Evolutionary conservation across 2,888 invertebrate genomes (phyloP), one percentile per base, ranked within the genome.

Genomic region (Hofmannophila pseudospretella): DNA sequence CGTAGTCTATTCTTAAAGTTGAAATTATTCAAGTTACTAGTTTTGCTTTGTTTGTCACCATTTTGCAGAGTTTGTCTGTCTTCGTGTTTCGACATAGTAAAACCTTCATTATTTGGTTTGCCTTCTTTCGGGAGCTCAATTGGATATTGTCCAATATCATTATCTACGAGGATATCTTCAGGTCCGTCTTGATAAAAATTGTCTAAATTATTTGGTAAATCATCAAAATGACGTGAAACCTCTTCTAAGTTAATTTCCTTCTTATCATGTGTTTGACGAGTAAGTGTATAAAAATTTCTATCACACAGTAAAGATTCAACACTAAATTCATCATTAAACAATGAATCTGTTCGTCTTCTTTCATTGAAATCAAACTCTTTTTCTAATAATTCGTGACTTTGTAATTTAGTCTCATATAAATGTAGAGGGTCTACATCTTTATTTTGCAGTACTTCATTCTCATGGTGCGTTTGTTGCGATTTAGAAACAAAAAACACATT

Each of bases 1-100:
- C 71, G 64, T n/a, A 65, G 66, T 51, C 90, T 73, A 47, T 70
- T 70, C 33, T 62, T 71, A 7, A 90, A 55, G 42, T 67, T 54
- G 52, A 80, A 88, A 58, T 49, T 38, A 35, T 59, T 54, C 0
- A 40, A 38, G 22, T 54, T 43, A 10, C 41, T 36, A 8, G 33
- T 36, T 30, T 25, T 36, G 12, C 44, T 40, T 16, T 23, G 12
- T 12, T 13, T 25, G 2, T 33, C 20, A 9, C 1, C 5, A 12
- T 4, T 25, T 33, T 8, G 5, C 3, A 33, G 2, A 22, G 10
- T 4, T 32, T 7, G 2, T 4, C 16, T n/a, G 9, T 4, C 11
- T 5, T 10, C 1, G 11, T 11, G 7, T 4, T 28, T 28, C 11
- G 16, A 16, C 16, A 4, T 16, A 16, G 16, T 4, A 16, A 16